Evolutionary conservation across 2,888 invertebrate species (phyloP), one percentile per base, ranked within the genome.

Genomic region (Polylopha cassiicola): DNA sequence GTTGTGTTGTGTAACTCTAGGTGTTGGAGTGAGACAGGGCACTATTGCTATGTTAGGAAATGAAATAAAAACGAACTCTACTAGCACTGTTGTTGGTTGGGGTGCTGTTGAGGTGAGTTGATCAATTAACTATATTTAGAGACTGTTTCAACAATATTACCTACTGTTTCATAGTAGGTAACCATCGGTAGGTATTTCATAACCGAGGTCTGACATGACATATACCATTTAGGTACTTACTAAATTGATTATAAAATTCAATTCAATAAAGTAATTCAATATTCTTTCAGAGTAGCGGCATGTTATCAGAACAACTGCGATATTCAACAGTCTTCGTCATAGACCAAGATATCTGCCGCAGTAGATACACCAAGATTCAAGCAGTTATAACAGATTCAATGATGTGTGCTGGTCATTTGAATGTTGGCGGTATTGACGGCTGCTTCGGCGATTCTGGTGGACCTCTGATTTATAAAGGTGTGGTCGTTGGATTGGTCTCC

Each of bases 361-460:
- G 53, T 18, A 64, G 78, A 2, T 84, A 84, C 50, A 61, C 54
- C 8, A 66, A 64, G 1, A 73, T 84, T 2, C 69, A 70, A 3
- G 81, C 78, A 1, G 47, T 66, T 3, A 69, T 85, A 33, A 50
- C 69, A 4, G 69, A 74, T 17, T 73, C 78, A 0, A 85, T 85
- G 84, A 48, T 85, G 43, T 85, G 84, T 33, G 84, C 82, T 2
- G 82, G 84, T 2, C 61, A 59, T 7, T 42, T 77, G 1, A 77
- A 82, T 26, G 49, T 64, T 0, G 79, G 74, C 0, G 81, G 82
- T 0, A 66, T 77, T 0, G 84, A 85, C 18, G 84, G 79, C 0
- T 85, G 84, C 49, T 80, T 73, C 6, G 84, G 84, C 0, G 84
- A 85, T 44, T 84, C 84, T 4, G 84, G 84, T 2, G 84, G 85